Percentiles rank a stretch among this genome's conserved stretches.
Conservation (phyloP, 2,888 invertebrate genomes). For the Conistra vaccinii region DNA sequence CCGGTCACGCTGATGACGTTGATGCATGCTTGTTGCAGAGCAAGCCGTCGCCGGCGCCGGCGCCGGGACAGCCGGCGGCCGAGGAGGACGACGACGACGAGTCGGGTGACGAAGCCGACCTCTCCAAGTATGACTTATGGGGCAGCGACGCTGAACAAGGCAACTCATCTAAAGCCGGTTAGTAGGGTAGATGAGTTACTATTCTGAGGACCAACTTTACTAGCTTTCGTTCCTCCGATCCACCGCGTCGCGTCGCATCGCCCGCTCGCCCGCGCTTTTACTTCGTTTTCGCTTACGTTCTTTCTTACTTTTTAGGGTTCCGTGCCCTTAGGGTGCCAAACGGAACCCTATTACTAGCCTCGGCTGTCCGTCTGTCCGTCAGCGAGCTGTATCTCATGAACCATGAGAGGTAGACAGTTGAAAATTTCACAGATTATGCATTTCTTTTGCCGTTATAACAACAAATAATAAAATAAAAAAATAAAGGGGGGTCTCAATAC, state of each 20-base stretch:
- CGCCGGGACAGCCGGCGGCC: conserved; percentile 76
- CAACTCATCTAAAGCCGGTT: conserved; percentile 80
- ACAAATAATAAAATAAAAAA: no score
- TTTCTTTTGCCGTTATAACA: no score
- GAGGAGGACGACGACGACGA: conserved; percentile 91
- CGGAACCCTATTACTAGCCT: no score
- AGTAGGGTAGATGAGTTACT: conserved; percentile 34
- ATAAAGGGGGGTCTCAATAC: no score
- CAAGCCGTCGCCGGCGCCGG: conserved; percentile 61
- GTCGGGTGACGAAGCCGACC: conserved; percentile 92
- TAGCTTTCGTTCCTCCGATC: background rate
- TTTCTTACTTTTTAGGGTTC: background rate
- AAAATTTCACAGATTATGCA: no score
- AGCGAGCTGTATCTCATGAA: no score
- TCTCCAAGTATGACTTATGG: conserved; percentile 95
- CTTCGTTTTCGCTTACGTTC: background rate
- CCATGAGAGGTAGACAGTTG: no score
- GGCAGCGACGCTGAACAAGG: conserved; percentile 91
- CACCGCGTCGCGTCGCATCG: background rate
- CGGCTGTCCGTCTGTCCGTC: no score
- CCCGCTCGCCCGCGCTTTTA: no score
- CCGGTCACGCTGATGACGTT: conserved; percentile 21
- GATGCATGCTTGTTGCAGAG: conserved; percentile 81
- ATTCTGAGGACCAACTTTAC: conserved; percentile 1
- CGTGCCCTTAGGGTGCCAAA: no score